phyloP scores from a whole-genome alignment of 2,888 invertebrate species.

The Serrognathus titanus region DNA sequence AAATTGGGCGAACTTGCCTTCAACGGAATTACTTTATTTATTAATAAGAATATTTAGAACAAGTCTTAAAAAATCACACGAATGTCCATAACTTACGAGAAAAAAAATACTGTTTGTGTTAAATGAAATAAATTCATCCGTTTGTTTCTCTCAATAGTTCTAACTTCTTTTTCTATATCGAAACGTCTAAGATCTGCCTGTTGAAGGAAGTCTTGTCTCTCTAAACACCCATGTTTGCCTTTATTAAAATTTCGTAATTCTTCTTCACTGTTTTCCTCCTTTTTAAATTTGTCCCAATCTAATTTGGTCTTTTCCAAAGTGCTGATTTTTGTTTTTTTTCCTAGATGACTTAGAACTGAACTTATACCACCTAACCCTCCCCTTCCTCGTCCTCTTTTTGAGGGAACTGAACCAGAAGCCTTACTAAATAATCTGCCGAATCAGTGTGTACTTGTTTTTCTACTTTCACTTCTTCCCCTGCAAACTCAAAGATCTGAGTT shows the following conservation, averaged over 20 bases:
- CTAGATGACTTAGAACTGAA: constrained; percentile 70
- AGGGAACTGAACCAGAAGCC: constrained; percentile 33
- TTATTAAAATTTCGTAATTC: constrained; percentile 83
- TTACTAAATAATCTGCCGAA: constrained; percentile 48
- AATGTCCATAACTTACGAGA: too few species aligned
- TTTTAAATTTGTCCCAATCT: constrained; percentile 91
- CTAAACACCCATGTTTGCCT: constrained; percentile 89
- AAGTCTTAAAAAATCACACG: too few species aligned
- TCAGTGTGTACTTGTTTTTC: constrained; percentile 59
- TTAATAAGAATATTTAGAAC: too few species aligned
- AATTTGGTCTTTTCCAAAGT: constrained; percentile 89
- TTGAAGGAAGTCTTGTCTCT: constrained; percentile 86
- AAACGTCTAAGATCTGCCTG: constrained; percentile 87
- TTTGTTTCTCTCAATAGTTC: constrained; percentile 65
- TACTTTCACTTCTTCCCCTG: constrained; percentile 75
- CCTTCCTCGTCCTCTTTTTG: constrained; percentile 33
- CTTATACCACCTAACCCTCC: constrained; percentile 61
- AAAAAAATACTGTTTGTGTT: too few species aligned
- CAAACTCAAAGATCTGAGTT: constrained; percentile 77
- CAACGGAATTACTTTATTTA: too few species aligned
- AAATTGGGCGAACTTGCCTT: too few species aligned
- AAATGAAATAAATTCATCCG: constrained; percentile 40
- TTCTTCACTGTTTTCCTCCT: constrained; percentile 80
- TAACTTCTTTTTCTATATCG: constrained; percentile 82
- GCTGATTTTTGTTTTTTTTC: constrained; percentile 84